A percentile compares a stretch with the other conserved stretches of the same genome.
These are phyloP conservation scores for Elanoides forficatus DNA, from an alignment of 2,113 vertebrate species.

Conservation along the genomic window DNA sequence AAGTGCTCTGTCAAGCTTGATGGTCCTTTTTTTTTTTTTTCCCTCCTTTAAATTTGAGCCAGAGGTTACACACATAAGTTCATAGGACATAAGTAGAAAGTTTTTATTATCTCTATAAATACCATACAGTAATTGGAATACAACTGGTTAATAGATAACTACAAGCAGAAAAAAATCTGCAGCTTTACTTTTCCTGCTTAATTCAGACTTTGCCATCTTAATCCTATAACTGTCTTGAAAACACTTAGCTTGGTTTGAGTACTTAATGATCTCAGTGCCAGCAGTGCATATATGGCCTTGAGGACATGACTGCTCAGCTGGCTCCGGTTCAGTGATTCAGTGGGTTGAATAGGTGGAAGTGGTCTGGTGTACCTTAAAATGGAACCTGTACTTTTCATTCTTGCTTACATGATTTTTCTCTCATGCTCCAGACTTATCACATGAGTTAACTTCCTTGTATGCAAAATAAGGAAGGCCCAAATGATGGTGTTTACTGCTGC, in stretches of 20 bases:
- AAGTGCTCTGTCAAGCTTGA: background rate
- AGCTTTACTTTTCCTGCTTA: conserved; percentile 14
- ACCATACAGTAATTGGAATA: background rate
- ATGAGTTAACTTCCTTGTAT: conserved; percentile 54
- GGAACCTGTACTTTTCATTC: conserved; percentile 64
- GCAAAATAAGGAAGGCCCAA: conserved; percentile 53
- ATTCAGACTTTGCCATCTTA: background rate
- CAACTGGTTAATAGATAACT: conserved; percentile 33
- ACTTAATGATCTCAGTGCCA: conserved; percentile 41
- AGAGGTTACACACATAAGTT: background rate
- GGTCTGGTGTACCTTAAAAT: conserved; percentile 62
- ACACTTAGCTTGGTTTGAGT: background rate
- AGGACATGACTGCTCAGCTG: conserved; percentile 60
- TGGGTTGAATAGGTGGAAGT: conserved; percentile 56
- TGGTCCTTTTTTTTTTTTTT: background rate
- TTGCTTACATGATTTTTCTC: conserved; percentile 56
- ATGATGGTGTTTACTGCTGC: conserved; percentile 38
- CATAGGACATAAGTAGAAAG: background rate
- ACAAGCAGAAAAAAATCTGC: background rate
- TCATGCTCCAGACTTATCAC: conserved; percentile 53
- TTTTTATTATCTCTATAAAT: conserved; percentile 26
- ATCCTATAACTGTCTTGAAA: background rate
- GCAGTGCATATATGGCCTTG: conserved; percentile 34
- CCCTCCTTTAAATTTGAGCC: background rate
- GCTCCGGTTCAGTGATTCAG: conserved; percentile 50